Conservation (phyloP, 2,113 vertebrate species). For the Regulus satrapa region DNA sequence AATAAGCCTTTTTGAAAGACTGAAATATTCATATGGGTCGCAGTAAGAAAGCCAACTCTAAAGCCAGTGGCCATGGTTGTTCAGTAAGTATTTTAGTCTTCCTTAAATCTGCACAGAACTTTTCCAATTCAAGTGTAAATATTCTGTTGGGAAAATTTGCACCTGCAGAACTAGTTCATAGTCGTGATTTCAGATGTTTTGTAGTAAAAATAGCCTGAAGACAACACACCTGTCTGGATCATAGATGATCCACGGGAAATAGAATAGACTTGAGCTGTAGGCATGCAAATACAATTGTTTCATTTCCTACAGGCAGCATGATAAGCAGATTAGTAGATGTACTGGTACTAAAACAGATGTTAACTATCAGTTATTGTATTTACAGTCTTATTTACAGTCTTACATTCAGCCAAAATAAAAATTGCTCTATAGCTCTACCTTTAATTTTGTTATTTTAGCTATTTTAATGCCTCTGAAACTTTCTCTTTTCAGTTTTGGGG, state of each 20-base stretch:
- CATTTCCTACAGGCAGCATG: background rate
- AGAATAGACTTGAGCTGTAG: background rate
- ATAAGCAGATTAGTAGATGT: background rate
- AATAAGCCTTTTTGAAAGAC: background rate
- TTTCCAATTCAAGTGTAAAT: background rate
- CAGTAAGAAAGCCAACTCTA: background rate
- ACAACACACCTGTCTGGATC: slow-evolving; percentile 26
- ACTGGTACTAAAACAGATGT: background rate
- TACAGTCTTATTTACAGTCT: background rate
- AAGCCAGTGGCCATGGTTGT: background rate
- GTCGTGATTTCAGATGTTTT: slow-evolving; percentile 46
- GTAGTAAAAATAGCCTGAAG: slow-evolving; percentile 37
- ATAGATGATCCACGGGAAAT: background rate
- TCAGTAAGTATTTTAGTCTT: background rate
- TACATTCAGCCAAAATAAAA: background rate
- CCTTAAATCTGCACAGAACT: background rate
- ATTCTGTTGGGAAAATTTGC: background rate
- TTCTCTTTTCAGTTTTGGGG: background rate
- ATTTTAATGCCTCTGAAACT: background rate
- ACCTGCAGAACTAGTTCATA: background rate
- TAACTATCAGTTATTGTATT: background rate
- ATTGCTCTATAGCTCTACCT: background rate
- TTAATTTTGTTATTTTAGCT: background rate
- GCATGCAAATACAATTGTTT: slow-evolving; percentile 14
- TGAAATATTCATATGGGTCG: background rate